Evolutionary conservation across 2,113 vertebrate genomes (phyloP).

Genomic region (Toxotes chatareus): DNA sequence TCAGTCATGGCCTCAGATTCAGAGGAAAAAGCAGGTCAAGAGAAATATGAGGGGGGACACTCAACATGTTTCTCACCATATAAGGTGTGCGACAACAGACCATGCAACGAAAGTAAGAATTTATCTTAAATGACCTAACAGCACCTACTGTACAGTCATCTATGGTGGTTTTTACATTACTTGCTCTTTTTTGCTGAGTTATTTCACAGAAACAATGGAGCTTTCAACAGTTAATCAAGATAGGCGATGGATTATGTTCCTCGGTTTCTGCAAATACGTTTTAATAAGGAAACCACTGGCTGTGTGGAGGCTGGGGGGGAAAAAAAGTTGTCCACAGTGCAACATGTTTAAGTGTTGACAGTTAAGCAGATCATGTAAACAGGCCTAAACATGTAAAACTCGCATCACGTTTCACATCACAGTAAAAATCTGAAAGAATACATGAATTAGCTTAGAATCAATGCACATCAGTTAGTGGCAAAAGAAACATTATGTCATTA

Average conservation of each 20-base stretch:
- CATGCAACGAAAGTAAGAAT: neutral
- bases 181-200: no score
- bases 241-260: no score
- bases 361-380: neutral
- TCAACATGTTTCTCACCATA: neutral
- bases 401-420: no score
- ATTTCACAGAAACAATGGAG: neutral
- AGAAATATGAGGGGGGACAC: conserved; percentile 8
- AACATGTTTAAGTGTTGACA: neutral
- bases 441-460: neutral
- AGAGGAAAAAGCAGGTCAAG: conserved; percentile 16
- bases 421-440: neutral
- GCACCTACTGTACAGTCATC: no score
- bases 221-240: no score
- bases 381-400: conserved; percentile 1
- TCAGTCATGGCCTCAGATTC: neutral
- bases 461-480: no score
- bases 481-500: no score
- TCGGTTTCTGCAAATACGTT: no score
- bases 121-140: no score
- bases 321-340: neutral
- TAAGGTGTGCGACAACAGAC: neutral
- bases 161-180: no score
- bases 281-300: neutral
- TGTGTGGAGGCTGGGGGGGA: no score